A percentile compares a stretch with the other conserved stretches of the same genome.
Evolutionary conservation across 2,113 vertebrate genomes (phyloP).

Genomic region (Strix uralensis): DNA sequence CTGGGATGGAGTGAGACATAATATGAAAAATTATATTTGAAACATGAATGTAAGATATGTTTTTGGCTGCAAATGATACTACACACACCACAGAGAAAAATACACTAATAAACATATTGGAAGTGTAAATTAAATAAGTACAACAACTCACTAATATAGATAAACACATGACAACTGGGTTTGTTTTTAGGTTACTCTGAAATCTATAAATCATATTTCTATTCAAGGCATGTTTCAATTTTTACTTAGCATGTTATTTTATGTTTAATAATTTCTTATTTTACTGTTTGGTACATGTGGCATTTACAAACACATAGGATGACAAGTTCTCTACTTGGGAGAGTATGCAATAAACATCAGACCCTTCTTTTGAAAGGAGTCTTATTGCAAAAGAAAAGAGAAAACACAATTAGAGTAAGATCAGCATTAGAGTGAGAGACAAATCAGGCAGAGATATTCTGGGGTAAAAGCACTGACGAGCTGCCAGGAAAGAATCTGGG

Average conservation of each 20-base stretch:
- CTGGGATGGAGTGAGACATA: background rate
- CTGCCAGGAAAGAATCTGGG: background rate
- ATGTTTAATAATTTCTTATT: background rate
- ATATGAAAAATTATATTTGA: background rate
- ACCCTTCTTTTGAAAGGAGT: background rate
- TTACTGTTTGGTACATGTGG: background rate
- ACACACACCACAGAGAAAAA: background rate
- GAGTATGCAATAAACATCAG: background rate
- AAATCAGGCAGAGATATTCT: background rate
- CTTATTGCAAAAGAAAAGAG: background rate
- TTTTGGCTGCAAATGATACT: background rate
- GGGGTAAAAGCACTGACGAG: background rate
- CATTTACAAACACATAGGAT: background rate
- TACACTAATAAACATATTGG: background rate
- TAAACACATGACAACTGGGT: background rate
- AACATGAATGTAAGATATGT: background rate
- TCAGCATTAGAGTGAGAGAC: background rate
- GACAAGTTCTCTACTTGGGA: background rate
- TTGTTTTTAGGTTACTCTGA: background rate
- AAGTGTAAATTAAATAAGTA: background rate
- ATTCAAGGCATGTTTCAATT: background rate
- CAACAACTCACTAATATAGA: background rate
- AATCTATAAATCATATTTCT: background rate
- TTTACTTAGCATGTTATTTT: background rate
- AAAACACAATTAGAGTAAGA: background rate